A percentile compares a stretch with the other conserved stretches of the same genome.
Conservation (phyloP, 2,113 vertebrate species). For the Hippotragus niger region DNA sequence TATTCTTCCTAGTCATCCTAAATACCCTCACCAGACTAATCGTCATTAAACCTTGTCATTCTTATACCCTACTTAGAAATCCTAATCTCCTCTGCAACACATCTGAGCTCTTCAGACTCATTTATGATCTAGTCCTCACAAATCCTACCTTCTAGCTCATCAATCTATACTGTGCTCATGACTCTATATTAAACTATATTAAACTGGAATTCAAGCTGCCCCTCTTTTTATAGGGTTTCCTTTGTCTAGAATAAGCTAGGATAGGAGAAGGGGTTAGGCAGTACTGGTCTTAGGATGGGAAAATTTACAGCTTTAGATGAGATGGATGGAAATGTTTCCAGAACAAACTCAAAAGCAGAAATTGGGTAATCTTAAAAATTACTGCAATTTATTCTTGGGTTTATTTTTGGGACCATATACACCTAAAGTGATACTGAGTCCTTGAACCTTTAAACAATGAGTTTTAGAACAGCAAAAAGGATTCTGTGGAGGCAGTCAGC, state of each 20-base stretch:
- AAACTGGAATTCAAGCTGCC: not conserved
- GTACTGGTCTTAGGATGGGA: not conserved
- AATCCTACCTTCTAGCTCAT: not conserved
- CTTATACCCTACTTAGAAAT: not conserved
- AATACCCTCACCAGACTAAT: not conserved
- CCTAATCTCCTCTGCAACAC: not conserved
- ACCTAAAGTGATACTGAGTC: not conserved
- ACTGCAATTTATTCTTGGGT: not conserved
- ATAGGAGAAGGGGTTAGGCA: not conserved
- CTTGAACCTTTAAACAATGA: not conserved
- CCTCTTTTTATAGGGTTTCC: not conserved
- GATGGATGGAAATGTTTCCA: not conserved
- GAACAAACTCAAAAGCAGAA: not conserved
- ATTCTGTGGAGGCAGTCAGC: not conserved
- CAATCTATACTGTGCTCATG: not conserved
- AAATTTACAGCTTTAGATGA: not conserved
- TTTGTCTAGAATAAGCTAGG: not conserved
- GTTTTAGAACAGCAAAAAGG: not conserved
- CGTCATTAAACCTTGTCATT: not conserved
- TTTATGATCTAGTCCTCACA: not conserved
- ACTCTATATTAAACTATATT: not conserved
- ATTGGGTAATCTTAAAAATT: not conserved
- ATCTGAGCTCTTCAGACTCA: not conserved
- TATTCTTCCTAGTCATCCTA: not conserved
- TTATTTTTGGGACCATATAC: not conserved